Evolutionary conservation across 1,140 invertebrate species (phyloP), one percentile per base, ranked within the genome.

Genomic region (Macrobrachium nipponense): DNA sequence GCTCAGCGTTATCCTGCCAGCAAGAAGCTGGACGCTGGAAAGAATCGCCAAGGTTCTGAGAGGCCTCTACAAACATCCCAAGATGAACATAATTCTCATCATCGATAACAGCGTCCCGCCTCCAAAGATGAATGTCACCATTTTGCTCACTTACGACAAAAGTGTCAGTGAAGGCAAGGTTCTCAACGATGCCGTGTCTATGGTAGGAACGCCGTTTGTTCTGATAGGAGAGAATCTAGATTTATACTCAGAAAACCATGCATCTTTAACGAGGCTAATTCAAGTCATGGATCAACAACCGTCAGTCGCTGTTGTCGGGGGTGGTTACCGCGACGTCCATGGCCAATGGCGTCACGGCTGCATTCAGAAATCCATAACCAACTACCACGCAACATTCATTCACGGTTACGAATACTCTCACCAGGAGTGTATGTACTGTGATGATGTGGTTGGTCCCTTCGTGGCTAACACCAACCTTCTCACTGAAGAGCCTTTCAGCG

Each of bases 381-480:
- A 90, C 61, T 91, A 89, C 75, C 87, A 89, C n/a, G 81, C 91
- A 7, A 68, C 78, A 14, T 90, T 88, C 81, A 27, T 85, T 10
- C 87, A 90, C 23, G 91, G 90, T 0, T 91, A 91, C 82, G 86
- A 89, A 23, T 81, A 88, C 73, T 91, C 90, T 5, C 27, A 84
- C n/a, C 84, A 89, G n/a, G 90, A 90, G 77, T 91, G 90, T 62
- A 89, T 90, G 84, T 90, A 89, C 75, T 91, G 90, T 89, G 90
- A 91, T 83, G 89, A 90, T 60, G 59, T 90, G 11, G 66, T 87
- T 44, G 90, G 89, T 15, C 89, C 90, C n/a, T 91, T 91, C 89
- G 62, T 90, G 2, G 84, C 86, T 0, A 83, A 20, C 18, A 90
- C 88, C 27, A 27, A 70, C 14, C 59, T 84, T 27, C 51, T 90